Conservation (phyloP, 2,888 invertebrate genomes). For the Perdita meconis region DNA sequence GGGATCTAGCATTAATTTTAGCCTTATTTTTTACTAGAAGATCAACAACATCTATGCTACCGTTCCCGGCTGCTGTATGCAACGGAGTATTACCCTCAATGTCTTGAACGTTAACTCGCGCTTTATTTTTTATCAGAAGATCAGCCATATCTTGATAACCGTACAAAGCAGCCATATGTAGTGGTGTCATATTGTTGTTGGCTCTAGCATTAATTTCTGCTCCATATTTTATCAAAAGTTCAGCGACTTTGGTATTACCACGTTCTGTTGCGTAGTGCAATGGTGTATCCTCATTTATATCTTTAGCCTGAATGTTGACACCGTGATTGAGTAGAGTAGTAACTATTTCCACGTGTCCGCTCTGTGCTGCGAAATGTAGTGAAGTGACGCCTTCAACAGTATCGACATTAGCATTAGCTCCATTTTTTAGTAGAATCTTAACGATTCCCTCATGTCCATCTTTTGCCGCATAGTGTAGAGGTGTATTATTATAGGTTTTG, state of each 20-base stretch:
- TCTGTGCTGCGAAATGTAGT: not conserved
- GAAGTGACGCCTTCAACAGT: not conserved
- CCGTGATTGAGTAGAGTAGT: not conserved
- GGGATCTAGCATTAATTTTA: not conserved
- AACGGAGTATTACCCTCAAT: not conserved
- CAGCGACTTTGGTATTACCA: not conserved
- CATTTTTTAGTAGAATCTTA: not conserved
- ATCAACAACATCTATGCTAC: not conserved
- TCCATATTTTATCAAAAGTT: not conserved
- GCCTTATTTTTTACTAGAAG: not conserved
- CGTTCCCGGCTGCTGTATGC: not conserved
- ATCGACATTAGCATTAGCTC: not conserved
- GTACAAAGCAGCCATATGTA: not conserved
- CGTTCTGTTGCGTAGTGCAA: not conserved
- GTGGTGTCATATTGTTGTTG: not conserved
- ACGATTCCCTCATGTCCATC: slow-evolving; percentile 2
- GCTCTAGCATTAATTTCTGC: not conserved
- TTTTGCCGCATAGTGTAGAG: slow-evolving; percentile 5
- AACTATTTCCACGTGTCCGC: not conserved
- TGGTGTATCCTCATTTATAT: not conserved
- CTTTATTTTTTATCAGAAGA: not conserved
- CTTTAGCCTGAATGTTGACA: not conserved
- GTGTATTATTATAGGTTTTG: not conserved
- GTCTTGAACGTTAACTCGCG: not conserved
- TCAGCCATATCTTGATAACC: not conserved